Evolutionary conservation across 1,140 invertebrate species (phyloP), one percentile per base, ranked within the genome.

Genomic region (Lucilia cuprina): DNA sequence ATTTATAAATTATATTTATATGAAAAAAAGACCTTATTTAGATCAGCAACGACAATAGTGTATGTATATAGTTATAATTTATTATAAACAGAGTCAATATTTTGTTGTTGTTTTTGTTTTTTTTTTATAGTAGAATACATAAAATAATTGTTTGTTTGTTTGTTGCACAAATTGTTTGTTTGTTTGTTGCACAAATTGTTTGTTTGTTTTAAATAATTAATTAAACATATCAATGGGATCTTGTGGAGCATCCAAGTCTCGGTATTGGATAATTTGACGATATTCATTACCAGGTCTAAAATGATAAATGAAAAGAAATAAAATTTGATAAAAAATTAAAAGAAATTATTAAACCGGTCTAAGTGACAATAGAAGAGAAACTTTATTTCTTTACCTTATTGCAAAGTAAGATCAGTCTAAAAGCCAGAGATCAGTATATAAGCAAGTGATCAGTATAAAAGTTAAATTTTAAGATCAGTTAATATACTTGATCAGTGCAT

Each of bases 161-260:
- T 47, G 65, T 70, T 70, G 65, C 65, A 70, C 65, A 70, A 70
- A 49, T 10, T 13, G 47, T 80, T 50, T 80, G 7, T 14, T 74
- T 75, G 41, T 50, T 49, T 47, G 65, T 70, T 70, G 65, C 65
- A 70, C 65, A 70, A 70, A 49, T 10, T 13, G 47, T 80, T 50
- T 80, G 7, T 14, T 74, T 75, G 13, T 75, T 75, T 75, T 77
- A 3, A 17, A 41, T 80, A 50, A n/a, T 50, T 83, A 83, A 83
- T 83, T 83, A 60, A 83, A 83, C 83, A 83, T 80, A 77, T 85
- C 84, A 83, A 85, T 82, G 85, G 95, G 95, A 92, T 97, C 96
- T 92, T 95, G 93, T 82, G 97, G 97, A 82, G 96, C 96, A 92
- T 97, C 97, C 92, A 98, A 94, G 92, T 98, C 97, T 90, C 96